These are phyloP conservation scores for Ecliptopera silaceata DNA, from an alignment of 2,888 invertebrate genomes.

Conservation along the genomic window DNA sequence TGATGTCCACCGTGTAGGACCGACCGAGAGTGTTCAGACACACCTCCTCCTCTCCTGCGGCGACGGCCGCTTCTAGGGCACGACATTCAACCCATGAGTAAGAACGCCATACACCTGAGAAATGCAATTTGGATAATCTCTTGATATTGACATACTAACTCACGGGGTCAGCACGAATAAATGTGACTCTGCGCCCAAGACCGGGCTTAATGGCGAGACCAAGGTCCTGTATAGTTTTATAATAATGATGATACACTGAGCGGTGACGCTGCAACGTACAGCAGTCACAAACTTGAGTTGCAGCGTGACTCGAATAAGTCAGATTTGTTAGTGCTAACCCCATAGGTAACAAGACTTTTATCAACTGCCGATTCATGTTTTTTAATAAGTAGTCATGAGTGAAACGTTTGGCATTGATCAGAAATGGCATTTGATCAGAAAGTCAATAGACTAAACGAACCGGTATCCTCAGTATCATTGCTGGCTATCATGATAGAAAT, in stretches of 20 bases:
- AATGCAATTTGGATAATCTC: constrained; percentile 14
- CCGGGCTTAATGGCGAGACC: no score
- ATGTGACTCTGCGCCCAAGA: no score
- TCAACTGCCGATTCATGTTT: background rate
- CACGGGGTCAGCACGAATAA: no score
- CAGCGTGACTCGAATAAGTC: no score
- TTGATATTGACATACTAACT: background rate
- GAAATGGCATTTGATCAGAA: constrained; percentile 1
- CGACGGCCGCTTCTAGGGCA: constrained; percentile 97
- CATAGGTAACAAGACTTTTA: background rate
- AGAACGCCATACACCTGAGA: constrained; percentile 90
- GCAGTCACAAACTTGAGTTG: no score
- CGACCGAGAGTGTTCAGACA: constrained; percentile 95
- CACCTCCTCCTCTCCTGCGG: constrained; percentile 97
- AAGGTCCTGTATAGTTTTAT: no score
- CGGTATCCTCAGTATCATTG: constrained; percentile 13
- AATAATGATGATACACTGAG: no score
- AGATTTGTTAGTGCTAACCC: no score
- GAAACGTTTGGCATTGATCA: background rate
- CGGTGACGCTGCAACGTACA: no score
- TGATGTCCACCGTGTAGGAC: constrained; percentile 97
- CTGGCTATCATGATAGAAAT: constrained; percentile 13
- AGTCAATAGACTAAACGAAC: constrained; percentile 7
- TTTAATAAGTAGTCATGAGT: background rate
- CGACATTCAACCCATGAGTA: constrained; percentile 97